Evolutionary conservation across 2,888 invertebrate species (phyloP).

Genomic region (Automeris io): DNA sequence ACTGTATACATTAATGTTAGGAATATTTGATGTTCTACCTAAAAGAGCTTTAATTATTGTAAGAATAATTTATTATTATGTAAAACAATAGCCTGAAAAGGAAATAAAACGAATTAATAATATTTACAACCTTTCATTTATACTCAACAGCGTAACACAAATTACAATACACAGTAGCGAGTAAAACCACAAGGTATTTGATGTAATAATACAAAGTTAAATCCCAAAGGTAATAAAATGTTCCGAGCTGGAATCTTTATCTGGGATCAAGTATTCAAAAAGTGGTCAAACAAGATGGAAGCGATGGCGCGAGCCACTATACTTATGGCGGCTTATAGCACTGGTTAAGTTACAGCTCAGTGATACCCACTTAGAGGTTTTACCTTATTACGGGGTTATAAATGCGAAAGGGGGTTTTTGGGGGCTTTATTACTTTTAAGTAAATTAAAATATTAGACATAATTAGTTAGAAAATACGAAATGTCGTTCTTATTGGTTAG

Average conservation of each 20-base stretch:
- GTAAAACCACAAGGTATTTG: conserved; percentile 15
- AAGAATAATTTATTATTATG: conserved; percentile 53
- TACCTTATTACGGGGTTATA: no score
- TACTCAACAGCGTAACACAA: conserved; percentile 13
- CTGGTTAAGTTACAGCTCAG: conserved; percentile 7
- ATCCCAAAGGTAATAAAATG: conserved; percentile 32
- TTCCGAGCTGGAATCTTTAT: conserved; percentile 25
- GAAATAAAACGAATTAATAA: conserved; percentile 46
- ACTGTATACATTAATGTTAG: conserved; percentile 59
- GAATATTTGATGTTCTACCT: conserved; percentile 55
- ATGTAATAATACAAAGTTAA: conserved; percentile 31
- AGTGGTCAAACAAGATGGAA: conserved; percentile 53
- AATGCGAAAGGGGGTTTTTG: no score
- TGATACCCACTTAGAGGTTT: no score
- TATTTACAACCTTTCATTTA: conserved; percentile 47
- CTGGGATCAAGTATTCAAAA: conserved; percentile 34
- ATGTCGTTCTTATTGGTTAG: no score
- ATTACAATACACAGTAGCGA: conserved; percentile 18
- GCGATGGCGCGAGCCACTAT: conserved; percentile 38
- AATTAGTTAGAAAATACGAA: no score
- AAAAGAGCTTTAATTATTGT: conserved; percentile 67
- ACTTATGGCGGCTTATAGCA: conserved; percentile 13
- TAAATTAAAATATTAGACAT: no score
- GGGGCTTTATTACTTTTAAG: no score
- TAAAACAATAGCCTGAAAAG: conserved; percentile 27